A percentile compares a stretch with the other conserved stretches of the same genome.
These are phyloP conservation scores for Smutsia temminckii DNA, from an alignment of 2,797 vertebrate species.

Conservation along the genomic window DNA sequence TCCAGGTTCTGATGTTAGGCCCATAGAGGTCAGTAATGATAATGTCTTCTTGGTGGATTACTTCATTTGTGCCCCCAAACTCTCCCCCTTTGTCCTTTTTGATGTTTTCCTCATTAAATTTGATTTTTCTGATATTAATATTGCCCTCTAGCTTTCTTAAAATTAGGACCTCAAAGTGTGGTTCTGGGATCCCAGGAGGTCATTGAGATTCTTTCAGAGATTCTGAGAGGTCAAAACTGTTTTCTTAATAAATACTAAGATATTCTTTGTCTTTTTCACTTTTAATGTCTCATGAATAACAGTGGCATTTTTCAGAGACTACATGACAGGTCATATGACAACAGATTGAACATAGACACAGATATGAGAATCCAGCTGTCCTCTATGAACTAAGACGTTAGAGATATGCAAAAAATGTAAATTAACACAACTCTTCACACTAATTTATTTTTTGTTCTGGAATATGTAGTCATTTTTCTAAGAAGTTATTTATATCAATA, in stretches of 20 bases:
- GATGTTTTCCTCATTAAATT: neutral
- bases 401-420: neutral
- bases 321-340: neutral
- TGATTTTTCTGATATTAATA: neutral
- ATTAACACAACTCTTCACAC: neutral
- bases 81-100: neutral
- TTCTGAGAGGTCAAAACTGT: neutral
- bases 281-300: neutral
- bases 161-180: neutral
- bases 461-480: neutral
- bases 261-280: neutral
- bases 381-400: neutral
- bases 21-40: neutral
- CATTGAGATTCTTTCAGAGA: neutral
- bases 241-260: neutral
- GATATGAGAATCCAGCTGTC: neutral
- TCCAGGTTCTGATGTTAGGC: neutral
- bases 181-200: neutral
- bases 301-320: neutral
- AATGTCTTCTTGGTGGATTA: neutral
- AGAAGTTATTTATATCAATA: neutral
- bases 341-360: neutral
- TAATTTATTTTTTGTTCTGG: neutral
- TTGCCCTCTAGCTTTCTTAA: neutral
- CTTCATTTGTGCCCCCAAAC: neutral